Evolutionary conservation across 2,113 vertebrate species (phyloP), one percentile per base, ranked within the genome.

Genomic region (Telmatochromis sp.): DNA sequence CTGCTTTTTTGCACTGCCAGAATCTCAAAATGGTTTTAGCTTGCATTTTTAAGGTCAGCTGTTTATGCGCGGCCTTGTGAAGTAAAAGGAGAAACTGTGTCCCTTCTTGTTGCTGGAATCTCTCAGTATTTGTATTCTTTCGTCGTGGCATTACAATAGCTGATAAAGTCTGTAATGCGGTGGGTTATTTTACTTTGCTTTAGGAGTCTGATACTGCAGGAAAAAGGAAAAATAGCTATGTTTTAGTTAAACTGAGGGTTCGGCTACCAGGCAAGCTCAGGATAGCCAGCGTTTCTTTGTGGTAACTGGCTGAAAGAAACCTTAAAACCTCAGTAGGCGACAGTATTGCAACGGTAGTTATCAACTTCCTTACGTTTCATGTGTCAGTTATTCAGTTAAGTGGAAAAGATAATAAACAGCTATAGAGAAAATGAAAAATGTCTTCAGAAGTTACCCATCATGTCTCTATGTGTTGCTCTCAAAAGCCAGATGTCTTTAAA

Each of bases 181-280:
- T 19, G 23, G 40, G 40, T 5, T 75, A 28, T 31, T 68, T 47
- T 75, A 31, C 23, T 47, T 75, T 75, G 42, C 14, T 47, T 75
- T 26, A 75, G 23, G 23, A 7, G 70, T 47, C 70, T 75, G 40
- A 75, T 7, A 75, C 23, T 17, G 23, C 70, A 75, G 31, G 70
- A 49, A 31, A 47, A 75, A 47, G 40, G 23, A 75, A 47, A 75
- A 75, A 0, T 28, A 19, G 15, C 23, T 75, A 19, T 47, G 23
- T 26, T 47, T 75, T 17, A 73, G 9, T 47, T 73, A 2, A 19
- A 28, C 23, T 28, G 15, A 75, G 4, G 70, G 23, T 75, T 47
- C 5, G 23, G 0, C 4, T 3, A 45, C 3, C n/a, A 70, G n/a
- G 65, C 21, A 75, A 1, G 14, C 23, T 28, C 1, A 47, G 0